Conservation (phyloP, 2,113 vertebrate species). For the Jacana jacana region DNA sequence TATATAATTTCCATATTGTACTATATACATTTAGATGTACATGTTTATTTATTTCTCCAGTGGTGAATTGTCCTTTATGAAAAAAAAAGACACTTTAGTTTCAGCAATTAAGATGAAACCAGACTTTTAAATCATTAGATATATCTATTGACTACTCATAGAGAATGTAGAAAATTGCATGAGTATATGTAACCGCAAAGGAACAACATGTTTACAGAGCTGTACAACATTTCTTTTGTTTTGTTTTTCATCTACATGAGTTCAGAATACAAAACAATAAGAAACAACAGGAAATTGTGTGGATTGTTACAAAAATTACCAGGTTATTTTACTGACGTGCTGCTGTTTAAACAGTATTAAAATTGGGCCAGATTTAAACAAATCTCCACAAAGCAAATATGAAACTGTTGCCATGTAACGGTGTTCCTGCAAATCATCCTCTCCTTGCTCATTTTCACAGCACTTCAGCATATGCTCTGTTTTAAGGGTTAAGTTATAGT, state of each 20-base stretch:
- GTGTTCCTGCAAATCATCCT: not conserved
- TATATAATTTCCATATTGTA: not conserved
- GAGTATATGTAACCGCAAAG: not conserved
- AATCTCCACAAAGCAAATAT: not conserved
- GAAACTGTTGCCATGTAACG: not conserved
- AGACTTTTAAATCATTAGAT: not conserved
- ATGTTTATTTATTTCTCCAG: not conserved
- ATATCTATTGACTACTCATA: not conserved
- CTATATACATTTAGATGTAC: not conserved
- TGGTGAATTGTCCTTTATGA: not conserved
- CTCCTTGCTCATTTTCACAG: not conserved
- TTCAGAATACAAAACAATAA: not conserved
- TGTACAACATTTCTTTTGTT: fast-evolving
- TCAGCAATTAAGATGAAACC: not conserved
- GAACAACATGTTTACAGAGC: not conserved
- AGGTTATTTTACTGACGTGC: not conserved
- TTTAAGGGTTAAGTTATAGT: slow-evolving; percentile 24
- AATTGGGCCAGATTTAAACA: not conserved
- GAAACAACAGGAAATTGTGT: not conserved
- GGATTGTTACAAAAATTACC: not conserved
- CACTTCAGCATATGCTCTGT: not conserved
- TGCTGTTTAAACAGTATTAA: not conserved
- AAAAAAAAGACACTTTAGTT: not conserved
- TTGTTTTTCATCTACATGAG: not conserved
- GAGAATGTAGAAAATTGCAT: not conserved